Percentiles rank a stretch among this genome's conserved stretches.
phyloP scores from a whole-genome alignment of 2,888 invertebrate genomes.

The Sphaerophoria taeniata region DNA sequence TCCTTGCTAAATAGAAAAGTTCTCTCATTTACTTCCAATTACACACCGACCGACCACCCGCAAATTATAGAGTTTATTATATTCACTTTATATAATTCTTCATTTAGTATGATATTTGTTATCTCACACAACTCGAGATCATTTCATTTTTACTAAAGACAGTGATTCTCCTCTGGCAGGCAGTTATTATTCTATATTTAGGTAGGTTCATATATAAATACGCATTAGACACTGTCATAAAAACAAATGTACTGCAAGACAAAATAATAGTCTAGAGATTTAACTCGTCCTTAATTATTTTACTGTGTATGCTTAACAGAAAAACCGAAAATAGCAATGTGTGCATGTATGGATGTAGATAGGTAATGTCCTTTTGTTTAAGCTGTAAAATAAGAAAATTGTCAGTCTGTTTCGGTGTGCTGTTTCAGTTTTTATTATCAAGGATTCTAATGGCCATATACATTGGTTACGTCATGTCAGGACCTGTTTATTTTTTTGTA shows the following conservation, averaged over 20 bases:
- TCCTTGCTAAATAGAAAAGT: background rate
- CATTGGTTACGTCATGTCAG: too few species aligned
- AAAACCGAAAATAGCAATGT: background rate
- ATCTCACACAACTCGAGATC: conserved; percentile 22
- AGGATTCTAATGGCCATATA: background rate
- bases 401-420: conserved; percentile 16
- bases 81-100: conserved; percentile 27
- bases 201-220: conserved; percentile 30
- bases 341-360: background rate
- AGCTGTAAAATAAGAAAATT: background rate
- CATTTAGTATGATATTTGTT: conserved; percentile 21
- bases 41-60: background rate
- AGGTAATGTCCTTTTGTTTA: conserved; percentile 19
- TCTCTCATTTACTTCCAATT: background rate
- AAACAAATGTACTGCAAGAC: conserved; percentile 39
- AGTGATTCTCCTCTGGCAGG: conserved; percentile 30
- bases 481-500: too few species aligned
- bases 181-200: conserved; percentile 29
- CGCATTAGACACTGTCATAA: conserved; percentile 37
- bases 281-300: conserved; percentile 41
- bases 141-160: conserved; percentile 26
- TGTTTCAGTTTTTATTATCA: conserved; percentile 7
- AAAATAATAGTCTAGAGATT: conserved; percentile 34
- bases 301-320: conserved; percentile 6
- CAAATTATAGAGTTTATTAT: conserved; percentile 35